Evolutionary conservation across 2,797 vertebrate genomes (phyloP), one percentile per base, ranked within the genome.

Genomic region (Loris lydekkerianus): DNA sequence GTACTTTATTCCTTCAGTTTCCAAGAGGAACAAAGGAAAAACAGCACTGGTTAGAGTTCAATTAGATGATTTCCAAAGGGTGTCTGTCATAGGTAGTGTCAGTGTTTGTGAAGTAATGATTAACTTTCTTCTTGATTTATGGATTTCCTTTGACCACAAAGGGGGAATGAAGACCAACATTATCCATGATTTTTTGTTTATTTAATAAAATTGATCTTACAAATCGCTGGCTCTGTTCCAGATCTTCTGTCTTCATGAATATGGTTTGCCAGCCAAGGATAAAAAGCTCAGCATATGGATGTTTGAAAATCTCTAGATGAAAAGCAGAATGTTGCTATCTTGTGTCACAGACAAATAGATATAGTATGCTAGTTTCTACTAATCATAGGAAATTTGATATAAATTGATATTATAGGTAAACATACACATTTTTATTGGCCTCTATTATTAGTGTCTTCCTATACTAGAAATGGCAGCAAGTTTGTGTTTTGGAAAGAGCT

Each of bases 251-350:
- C 83, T 94, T 89, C 49, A 40, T 53, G 40, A 93, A 91, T 27
- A 91, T 31, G 40, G 80, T 81, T 34, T 70, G 58, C 75, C 76
- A 93, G 43, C 73, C 25, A 88, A 34, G 72, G 70, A 56, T 91
- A 81, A 56, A 7, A 63, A n/a, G 9, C 8, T 92, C 46, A 92
- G 77, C 63, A 84, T 91, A 91, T 20, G 40, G 72, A 77, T 87
- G n/a, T 81, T 61, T 89, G 89, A 53, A 91, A 96, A 89, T 37
- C 80, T 96, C 75, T 72, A 70, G 13, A 75, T 58, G 31, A 65
- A 95, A 90, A 91, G 49, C 80, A 91, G 90, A 96, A 95, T 60
- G 67, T 80, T 91, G 88, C 91, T 23, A 56, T 84, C 73, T 95
- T 53, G 82, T 89, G 46, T 86, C 75, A 78, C 18, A 25, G 61